These are phyloP conservation scores for Sturnus vulgaris DNA, from an alignment of 2,113 vertebrate genomes.

Conservation along the genomic window DNA sequence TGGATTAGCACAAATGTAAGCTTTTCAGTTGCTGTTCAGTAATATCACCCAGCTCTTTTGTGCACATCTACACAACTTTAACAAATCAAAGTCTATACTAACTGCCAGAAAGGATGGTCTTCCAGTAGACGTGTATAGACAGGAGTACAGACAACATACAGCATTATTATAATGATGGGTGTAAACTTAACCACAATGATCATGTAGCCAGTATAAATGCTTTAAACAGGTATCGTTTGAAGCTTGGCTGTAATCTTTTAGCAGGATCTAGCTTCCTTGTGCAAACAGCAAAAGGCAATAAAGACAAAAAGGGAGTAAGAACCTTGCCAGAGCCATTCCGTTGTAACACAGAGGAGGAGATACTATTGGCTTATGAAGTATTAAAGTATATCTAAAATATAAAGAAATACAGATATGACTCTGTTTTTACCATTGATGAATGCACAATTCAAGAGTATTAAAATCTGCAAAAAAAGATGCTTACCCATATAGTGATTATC, in stretches of 20 bases:
- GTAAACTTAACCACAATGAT: not conserved
- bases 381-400: not conserved
- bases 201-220: not conserved
- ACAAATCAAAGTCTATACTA: conserved; percentile 29
- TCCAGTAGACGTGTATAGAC: not conserved
- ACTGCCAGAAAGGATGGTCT: conserved; percentile 23
- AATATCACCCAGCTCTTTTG: not conserved
- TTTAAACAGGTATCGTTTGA: not conserved
- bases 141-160: conserved; percentile 26
- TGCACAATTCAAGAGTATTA: not conserved
- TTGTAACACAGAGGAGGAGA: not conserved
- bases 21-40: not conserved
- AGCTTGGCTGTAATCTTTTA: not conserved
- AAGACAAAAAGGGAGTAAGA: not conserved
- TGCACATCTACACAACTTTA: conserved; percentile 26
- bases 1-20: not conserved
- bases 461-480: not conserved
- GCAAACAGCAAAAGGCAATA: not conserved
- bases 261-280: not conserved
- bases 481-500: not conserved
- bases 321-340: not conserved
- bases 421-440: not conserved
- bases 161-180: not conserved
- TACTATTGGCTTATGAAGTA: not conserved
- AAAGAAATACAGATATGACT: not conserved